Base-by-base conservation (phyloP, 2,888 invertebrate species). In the Tetranychus piercei region DNA sequence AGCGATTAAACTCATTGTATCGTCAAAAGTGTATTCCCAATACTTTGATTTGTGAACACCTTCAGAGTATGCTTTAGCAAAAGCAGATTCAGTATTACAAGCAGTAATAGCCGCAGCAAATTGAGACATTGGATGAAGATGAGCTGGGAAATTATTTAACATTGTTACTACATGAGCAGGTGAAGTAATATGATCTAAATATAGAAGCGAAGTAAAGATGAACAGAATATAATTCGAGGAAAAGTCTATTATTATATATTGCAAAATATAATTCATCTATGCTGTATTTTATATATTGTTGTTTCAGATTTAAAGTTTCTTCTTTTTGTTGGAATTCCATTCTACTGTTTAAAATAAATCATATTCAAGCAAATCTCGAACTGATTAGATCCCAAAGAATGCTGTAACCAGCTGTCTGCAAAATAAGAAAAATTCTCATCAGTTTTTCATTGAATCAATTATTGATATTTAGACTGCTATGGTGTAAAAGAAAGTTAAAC, bases 331-430 rank as follows among this genome's bases (percentile, higher is more conserved):
- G 23, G 23, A 1, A 23, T 23, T 23, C 23, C 23, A 23, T 23
- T 23, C n/a, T n/a, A n/a, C n/a, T n/a, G n/a, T n/a, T n/a, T n/a
- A n/a, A n/a, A n/a, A n/a, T n/a, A n/a, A n/a, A 85, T 99, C 99
- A 82, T 99, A 99, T 87, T 99, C 99, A 79, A 99, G 89, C 86
- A 99, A 99, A 85, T 99, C 99, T 83, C 99, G 87, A 80, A 97
- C 89, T 74, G 96, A 95, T 81, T 81, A 95, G 82, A 83, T 99
- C 97, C 96, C 97, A 99, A 76, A 99, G 85, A 84, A 99, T 97
- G 82, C 94, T 92, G 85, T 94, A 94, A 1, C 93, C 94, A 80
- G 94, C 86, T 73, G 94, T 94, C 91, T 92, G 85, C 44, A 84
- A 82, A 79, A 79, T 78, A 79, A 55, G 15, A 22, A 76, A 74